These are phyloP conservation scores for Plectropomus leopardus DNA, from an alignment of 2,113 vertebrate species.

Conservation along the genomic window DNA sequence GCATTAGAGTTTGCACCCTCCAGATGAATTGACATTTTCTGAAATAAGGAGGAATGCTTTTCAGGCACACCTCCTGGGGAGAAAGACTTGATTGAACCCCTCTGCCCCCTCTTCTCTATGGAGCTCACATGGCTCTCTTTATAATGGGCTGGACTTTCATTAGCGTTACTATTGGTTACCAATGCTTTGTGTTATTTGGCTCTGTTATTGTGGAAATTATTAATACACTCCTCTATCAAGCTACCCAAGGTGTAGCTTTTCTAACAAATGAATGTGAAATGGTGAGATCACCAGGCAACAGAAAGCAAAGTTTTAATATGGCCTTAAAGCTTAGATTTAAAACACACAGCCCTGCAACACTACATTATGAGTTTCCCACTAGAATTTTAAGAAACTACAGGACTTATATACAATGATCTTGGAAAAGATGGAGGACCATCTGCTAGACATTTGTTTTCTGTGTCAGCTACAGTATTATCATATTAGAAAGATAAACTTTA, in stretches of 20 bases:
- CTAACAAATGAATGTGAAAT: constrained; percentile 1
- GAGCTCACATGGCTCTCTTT: constrained; percentile 9
- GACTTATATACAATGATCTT: neutral
- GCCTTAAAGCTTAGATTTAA: neutral
- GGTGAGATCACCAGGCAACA: neutral
- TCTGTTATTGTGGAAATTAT: constrained; percentile 29
- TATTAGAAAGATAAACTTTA: neutral
- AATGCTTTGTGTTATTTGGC: constrained; percentile 7
- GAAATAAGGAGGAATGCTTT: constrained; percentile 74
- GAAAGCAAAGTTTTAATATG: too few species aligned
- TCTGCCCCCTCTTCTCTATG: constrained; percentile 13
- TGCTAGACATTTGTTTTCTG: neutral
- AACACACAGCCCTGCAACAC: neutral
- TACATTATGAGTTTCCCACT: neutral
- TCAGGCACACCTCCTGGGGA: constrained; percentile 62
- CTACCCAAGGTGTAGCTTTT: constrained; percentile 18
- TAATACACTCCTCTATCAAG: constrained; percentile 5
- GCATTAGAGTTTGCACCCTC: constrained; percentile 67
- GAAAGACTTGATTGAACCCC: constrained; percentile 51
- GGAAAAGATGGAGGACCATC: constrained; percentile 3
- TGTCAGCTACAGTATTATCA: neutral
- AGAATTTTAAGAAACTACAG: neutral
- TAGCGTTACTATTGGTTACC: constrained; percentile 40
- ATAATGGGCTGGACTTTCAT: constrained; percentile 25
- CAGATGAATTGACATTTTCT: constrained; percentile 74